These are phyloP conservation scores for Uropsilus gracilis DNA, from an alignment of 2,113 vertebrate genomes.

Conservation along the genomic window DNA sequence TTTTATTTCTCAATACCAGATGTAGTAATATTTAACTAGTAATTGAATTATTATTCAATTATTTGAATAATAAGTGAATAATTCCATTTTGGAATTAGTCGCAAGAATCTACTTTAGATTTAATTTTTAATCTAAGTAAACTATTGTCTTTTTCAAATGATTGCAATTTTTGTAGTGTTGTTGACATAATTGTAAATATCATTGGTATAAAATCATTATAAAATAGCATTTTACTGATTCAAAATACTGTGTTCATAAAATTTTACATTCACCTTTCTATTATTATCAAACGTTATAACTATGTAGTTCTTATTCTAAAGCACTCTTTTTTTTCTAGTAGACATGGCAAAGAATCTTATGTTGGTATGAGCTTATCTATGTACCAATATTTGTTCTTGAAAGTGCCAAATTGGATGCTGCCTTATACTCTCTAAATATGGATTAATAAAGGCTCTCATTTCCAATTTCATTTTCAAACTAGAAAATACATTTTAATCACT, in stretches of 20 bases:
- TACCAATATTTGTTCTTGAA: background rate
- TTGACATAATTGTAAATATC: background rate
- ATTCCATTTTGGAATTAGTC: background rate
- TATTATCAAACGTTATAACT: background rate
- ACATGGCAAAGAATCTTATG: background rate
- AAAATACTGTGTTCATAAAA: background rate
- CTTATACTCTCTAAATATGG: background rate
- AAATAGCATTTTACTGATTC: background rate
- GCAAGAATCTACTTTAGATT: background rate
- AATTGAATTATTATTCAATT: too few species aligned
- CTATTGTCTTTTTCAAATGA: background rate
- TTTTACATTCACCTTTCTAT: background rate
- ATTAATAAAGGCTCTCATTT: too few species aligned
- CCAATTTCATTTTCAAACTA: too few species aligned
- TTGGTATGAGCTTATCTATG: background rate
- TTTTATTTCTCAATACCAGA: slow-evolving; percentile 10
- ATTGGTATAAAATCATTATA: background rate
- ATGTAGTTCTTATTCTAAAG: background rate
- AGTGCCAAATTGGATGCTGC: background rate
- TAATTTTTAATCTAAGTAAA: background rate
- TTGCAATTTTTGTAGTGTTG: background rate
- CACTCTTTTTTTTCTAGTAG: background rate
- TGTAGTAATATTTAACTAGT: slow-evolving; percentile 29
- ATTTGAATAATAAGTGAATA: too few species aligned
- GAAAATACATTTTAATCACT: too few species aligned